A percentile compares a stretch with the other conserved stretches of the same genome.
Evolutionary conservation across 2,113 vertebrate genomes (phyloP).

Genomic region (Albula goreensis): DNA sequence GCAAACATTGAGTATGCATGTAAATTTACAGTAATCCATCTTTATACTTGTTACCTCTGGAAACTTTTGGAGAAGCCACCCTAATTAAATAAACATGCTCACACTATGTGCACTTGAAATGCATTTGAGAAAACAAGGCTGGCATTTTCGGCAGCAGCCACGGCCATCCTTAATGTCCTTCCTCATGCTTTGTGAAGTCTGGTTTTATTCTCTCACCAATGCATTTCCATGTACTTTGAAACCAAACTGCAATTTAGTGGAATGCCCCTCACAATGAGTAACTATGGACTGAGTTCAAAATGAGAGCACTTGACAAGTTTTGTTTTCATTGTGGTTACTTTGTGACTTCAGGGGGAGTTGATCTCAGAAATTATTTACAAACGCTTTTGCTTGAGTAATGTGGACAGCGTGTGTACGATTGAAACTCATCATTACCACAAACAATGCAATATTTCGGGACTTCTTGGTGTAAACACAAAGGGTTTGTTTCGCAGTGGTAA

Average conservation of each 20-base stretch:
- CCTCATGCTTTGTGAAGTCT: too few species aligned
- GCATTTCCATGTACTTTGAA: background rate
- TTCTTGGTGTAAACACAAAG: background rate
- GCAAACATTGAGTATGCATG: background rate
- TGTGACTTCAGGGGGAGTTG: background rate
- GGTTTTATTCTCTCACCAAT: too few species aligned
- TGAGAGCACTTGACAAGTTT: background rate
- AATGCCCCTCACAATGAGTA: background rate
- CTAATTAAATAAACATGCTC: too few species aligned
- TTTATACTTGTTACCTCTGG: too few species aligned
- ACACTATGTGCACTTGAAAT: too few species aligned
- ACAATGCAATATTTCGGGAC: background rate
- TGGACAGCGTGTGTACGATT: too few species aligned
- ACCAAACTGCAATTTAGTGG: background rate
- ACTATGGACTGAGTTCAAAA: background rate
- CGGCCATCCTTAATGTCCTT: too few species aligned
- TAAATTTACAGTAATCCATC: background rate
- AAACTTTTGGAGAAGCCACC: too few species aligned
- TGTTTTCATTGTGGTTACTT: constrained; percentile 33
- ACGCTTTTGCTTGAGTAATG: background rate
- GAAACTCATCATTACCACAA: too few species aligned
- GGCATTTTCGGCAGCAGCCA: too few species aligned
- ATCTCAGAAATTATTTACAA: constrained; percentile 15
- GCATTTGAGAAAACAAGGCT: too few species aligned
- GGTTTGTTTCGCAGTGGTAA: background rate